Evolutionary conservation across 2,797 vertebrate genomes (phyloP).

Genomic region (Poecile montanus): DNA sequence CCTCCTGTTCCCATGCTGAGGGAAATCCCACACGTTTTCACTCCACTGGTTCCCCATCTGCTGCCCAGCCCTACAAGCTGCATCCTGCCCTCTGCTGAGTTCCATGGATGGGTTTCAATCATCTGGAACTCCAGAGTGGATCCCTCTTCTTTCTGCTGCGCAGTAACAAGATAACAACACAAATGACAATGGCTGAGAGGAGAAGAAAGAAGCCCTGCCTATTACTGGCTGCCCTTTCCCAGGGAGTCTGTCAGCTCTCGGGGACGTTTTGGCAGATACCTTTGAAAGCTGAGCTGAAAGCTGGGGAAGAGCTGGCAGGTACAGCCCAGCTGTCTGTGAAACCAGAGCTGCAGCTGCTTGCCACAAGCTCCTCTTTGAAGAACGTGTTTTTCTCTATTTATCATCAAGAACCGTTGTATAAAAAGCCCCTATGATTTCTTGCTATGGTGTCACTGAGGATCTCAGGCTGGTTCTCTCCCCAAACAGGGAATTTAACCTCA

Average conservation of each 20-base stretch:
- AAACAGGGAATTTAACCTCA: not conserved
- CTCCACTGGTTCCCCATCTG: fast-evolving
- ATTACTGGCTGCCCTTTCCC: not conserved
- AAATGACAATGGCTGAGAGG: not conserved
- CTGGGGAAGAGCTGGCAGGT: conserved; percentile 28
- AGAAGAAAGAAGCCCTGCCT: conserved; percentile 3
- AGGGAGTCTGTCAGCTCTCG: conserved; percentile 21
- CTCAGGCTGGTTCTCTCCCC: not conserved
- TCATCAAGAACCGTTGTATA: not conserved
- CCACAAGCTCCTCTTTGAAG: conserved; percentile 5
- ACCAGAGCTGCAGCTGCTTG: conserved; percentile 10
- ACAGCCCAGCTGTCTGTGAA: not conserved
- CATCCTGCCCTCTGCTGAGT: not conserved
- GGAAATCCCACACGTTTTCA: not conserved
- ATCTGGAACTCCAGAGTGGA: not conserved
- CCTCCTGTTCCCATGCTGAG: not conserved
- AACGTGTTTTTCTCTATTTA: not conserved
- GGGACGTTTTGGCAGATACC: conserved; percentile 30
- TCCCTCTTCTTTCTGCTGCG: not conserved
- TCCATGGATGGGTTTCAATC: not conserved
- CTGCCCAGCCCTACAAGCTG: not conserved
- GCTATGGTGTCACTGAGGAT: not conserved
- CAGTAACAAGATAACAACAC: not conserved
- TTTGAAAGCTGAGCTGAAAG: conserved; percentile 21
- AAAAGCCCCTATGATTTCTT: not conserved